These are phyloP conservation scores for Oscheius onirici DNA, from an alignment of 2,888 invertebrate species.

Conservation along the genomic window DNA sequence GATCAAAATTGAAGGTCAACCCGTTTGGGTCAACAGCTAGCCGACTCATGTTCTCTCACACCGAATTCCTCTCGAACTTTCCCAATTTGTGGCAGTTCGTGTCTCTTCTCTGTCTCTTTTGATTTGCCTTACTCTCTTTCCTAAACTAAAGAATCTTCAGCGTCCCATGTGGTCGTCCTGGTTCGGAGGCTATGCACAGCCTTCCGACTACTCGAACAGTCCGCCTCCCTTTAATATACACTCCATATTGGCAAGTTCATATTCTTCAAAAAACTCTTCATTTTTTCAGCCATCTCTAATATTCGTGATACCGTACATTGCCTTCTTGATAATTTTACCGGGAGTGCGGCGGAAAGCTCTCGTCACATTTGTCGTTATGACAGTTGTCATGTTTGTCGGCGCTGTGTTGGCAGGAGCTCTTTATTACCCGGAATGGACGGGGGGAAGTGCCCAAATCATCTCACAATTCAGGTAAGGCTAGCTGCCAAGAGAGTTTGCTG, in stretches of 20 bases:
- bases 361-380: conserved; percentile 59
- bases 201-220: conserved; percentile 52
- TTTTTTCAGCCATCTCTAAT: conserved; percentile 52
- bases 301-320: conserved; percentile 65
- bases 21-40: no score
- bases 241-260: conserved; percentile 43
- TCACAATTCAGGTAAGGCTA: conserved; percentile 55
- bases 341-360: conserved; percentile 66
- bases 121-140: neutral
- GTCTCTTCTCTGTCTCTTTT: no score
- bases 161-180: conserved; percentile 41
- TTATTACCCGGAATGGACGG: conserved; percentile 65
- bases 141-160: conserved; percentile 24
- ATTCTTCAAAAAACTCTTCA: neutral
- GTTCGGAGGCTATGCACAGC: conserved; percentile 57
- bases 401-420: conserved; percentile 60
- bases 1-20: no score
- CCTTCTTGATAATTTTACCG: conserved; percentile 66
- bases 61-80: no score
- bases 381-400: conserved; percentile 62
- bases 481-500: neutral
- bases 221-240: conserved; percentile 47
- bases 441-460: conserved; percentile 61
- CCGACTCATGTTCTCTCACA: no score
- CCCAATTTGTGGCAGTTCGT: no score